A percentile compares a stretch with the other conserved stretches of the same genome.
These are phyloP conservation scores for Agrypnus murinus DNA, from an alignment of 2,888 invertebrate genomes.

Conservation along the genomic window DNA sequence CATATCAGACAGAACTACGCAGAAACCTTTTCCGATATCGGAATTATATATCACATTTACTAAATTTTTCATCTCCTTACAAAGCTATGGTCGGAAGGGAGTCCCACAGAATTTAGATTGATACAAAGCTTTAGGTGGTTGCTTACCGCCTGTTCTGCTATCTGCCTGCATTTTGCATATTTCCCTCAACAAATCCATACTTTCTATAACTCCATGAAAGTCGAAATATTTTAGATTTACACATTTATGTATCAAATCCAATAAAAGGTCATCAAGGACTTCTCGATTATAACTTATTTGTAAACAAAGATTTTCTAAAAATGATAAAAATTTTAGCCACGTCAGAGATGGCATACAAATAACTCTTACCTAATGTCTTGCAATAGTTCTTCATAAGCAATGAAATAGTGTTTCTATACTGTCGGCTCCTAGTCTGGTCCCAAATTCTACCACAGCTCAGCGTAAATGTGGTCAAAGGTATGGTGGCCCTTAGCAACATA, in stretches of 20 bases:
- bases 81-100: too few species aligned
- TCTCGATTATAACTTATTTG: constrained; percentile 71
- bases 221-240: constrained; percentile 68
- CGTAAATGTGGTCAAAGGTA: constrained; percentile 71
- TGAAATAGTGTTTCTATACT: constrained; percentile 69
- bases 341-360: too few species aligned
- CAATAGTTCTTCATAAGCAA: constrained; percentile 69
- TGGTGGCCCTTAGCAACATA: constrained; percentile 69
- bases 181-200: constrained; percentile 68
- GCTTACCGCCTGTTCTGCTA: not conserved
- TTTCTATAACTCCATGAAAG: constrained; percentile 71
- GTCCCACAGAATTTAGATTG: not conserved
- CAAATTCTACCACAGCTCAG: constrained; percentile 70
- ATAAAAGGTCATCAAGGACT: constrained; percentile 70
- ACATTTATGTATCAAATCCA: constrained; percentile 69
- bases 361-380: constrained; percentile 70
- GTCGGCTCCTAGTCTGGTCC: constrained; percentile 71
- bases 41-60: too few species aligned
- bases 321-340: not conserved
- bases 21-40: too few species aligned
- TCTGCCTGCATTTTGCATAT: constrained; percentile 39
- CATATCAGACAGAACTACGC: too few species aligned
- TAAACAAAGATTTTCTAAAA: constrained; percentile 69
- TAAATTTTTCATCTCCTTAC: not conserved
- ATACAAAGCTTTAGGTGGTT: not conserved